A percentile compares a stretch with the other conserved stretches of the same genome.
These are phyloP conservation scores for Brachyalestes nurse DNA, from an alignment of 2,797 vertebrate genomes.

Conservation along the genomic window DNA sequence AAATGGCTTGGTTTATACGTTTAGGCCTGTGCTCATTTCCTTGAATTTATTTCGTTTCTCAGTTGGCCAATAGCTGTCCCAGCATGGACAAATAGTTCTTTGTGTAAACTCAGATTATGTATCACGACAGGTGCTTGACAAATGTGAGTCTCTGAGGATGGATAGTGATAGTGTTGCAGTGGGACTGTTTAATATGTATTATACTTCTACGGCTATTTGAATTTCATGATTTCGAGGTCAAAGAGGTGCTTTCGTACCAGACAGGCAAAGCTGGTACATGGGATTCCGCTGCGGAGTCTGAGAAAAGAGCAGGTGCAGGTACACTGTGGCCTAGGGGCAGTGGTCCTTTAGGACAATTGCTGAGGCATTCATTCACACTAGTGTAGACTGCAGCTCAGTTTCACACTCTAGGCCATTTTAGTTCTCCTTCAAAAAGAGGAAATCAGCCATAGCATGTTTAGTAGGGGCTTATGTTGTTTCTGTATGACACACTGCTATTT, in stretches of 20 bases:
- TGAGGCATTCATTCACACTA: background rate
- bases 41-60: background rate
- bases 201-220: background rate
- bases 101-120: slow-evolving; percentile 4
- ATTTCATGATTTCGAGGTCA: background rate
- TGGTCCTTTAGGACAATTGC: slow-evolving; percentile 9
- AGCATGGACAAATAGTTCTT: background rate
- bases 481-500: background rate
- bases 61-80: background rate
- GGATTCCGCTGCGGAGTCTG: background rate
- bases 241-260: background rate
- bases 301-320: slow-evolving; percentile 1
- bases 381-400: background rate
- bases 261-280: background rate
- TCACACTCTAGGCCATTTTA: background rate
- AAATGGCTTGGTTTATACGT: background rate
- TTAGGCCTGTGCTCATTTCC: background rate
- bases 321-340: background rate
- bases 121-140: background rate
- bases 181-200: background rate
- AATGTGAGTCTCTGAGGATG: background rate
- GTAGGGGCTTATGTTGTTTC: background rate
- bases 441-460: background rate
- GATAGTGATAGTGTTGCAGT: background rate
- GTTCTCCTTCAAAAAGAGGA: background rate